Evolutionary conservation across 2,113 vertebrate genomes (phyloP), one percentile per base, ranked within the genome.

Genomic region (Morone chrysops): DNA sequence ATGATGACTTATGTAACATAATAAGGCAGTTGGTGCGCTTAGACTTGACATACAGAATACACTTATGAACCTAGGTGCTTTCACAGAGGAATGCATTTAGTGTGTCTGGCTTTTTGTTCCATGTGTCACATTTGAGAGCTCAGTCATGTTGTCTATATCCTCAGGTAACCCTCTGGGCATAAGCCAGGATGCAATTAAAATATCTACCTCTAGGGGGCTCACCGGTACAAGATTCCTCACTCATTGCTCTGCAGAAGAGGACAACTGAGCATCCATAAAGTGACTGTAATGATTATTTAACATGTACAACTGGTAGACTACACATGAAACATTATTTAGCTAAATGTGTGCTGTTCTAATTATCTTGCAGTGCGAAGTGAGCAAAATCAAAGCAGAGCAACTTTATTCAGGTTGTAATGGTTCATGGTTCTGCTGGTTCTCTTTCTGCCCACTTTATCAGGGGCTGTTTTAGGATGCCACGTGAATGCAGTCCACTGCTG

Each of bases 131-230:
- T 50, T 78, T 59, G 45, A 68, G 18, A 67, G 57, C 25, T 84
- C 18, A 60, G 59, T 8, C n/a, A 66, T 83, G 54, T 61, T 69
- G 36, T 12, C 51, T 79, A n/a, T 47, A 31, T 79, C 75, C 57
- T 69, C 45, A 83, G 50, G 67, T 80, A 12, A 68, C 57, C 70
- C 67, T 11, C 47, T 61, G 61, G 78, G 40, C 40, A 36, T 40
- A 43, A 86, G 47, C 68, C 53, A 78, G 45, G 50, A 1, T 90
- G 90, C 48, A 80, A 5, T 83, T 74, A 9, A 31, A 68, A 36
- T 62, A 48, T 76, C 40, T 62, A 53, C 87, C 93, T 90, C 53
- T 85, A 90, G 92, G 83, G 80, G 90, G 81, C 88, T 89, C 88
- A 90, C 77, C 31, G 43, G 51, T 41, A 63, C 85, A 80, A 56